phyloP scores from a whole-genome alignment of 2,797 vertebrate species.

The Bradypus variegatus region DNA sequence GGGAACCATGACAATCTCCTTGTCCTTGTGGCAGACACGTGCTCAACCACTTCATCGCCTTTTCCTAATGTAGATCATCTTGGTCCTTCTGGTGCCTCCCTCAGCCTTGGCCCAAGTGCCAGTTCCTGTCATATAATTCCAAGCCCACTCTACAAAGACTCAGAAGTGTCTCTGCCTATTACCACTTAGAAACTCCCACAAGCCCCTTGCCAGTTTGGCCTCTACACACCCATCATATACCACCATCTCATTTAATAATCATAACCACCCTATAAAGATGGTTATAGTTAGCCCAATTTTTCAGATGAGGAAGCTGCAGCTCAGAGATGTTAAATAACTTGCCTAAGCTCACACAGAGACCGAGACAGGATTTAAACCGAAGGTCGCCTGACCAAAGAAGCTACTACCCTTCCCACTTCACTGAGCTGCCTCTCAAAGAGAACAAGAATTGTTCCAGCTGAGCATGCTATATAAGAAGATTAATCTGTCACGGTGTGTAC shows the following conservation, averaged over 20 bases:
- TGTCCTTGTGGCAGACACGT: neutral
- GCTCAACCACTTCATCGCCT: neutral
- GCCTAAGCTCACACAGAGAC: neutral
- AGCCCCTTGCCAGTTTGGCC: neutral
- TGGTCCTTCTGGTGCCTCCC: neutral
- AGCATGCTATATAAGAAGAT: neutral
- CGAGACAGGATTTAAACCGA: neutral
- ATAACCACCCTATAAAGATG: neutral
- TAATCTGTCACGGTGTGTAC: neutral
- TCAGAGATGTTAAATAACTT: neutral
- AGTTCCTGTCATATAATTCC: neutral
- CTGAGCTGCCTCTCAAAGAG: neutral
- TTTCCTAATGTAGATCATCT: neutral
- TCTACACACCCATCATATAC: neutral
- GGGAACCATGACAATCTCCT: neutral
- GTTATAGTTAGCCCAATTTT: neutral
- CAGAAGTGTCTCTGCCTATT: neutral
- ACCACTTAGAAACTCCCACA: neutral
- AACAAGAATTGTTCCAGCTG: neutral
- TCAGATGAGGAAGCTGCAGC: neutral
- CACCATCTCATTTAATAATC: neutral
- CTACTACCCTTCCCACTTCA: neutral
- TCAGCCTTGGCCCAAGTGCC: no score
- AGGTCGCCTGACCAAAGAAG: neutral
- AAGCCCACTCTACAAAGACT: neutral